phyloP scores from a whole-genome alignment of 2,797 vertebrate genomes.

The Tragelaphus eurycerus region DNA sequence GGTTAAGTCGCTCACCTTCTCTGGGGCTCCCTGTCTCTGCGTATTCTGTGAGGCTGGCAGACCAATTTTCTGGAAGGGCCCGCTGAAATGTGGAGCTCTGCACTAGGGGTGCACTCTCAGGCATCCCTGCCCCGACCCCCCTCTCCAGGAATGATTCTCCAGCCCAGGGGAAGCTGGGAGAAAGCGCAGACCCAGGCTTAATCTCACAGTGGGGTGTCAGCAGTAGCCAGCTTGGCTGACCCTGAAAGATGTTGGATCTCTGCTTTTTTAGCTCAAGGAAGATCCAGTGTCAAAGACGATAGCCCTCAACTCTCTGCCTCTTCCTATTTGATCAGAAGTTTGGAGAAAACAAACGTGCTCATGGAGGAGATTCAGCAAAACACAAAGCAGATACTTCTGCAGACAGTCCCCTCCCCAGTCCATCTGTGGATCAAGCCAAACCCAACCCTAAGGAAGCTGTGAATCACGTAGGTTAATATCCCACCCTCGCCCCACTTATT shows the following conservation, averaged over 20 bases:
- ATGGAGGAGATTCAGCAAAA: neutral
- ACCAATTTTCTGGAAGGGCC: neutral
- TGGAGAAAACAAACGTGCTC: neutral
- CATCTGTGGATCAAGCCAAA: neutral
- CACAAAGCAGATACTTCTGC: neutral
- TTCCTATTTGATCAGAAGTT: neutral
- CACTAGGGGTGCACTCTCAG: too few species aligned
- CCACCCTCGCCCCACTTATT: neutral
- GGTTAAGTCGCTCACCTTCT: neutral
- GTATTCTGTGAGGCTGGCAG: neutral
- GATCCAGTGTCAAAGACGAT: neutral
- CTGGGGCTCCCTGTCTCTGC: neutral
- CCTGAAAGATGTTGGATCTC: neutral
- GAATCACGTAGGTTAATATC: neutral
- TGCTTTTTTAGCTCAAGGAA: neutral
- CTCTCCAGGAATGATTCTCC: neutral
- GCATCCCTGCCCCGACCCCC: accelerated
- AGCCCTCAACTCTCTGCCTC: neutral
- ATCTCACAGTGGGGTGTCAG: neutral
- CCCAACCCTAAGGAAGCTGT: too few species aligned
- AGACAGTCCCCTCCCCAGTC: neutral
- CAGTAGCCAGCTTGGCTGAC: neutral
- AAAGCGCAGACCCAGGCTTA: neutral
- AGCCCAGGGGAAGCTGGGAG: neutral
- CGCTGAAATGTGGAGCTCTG: neutral